Conservation (phyloP, 2,797 vertebrate genomes). For the Bovichtus diacanthus region DNA sequence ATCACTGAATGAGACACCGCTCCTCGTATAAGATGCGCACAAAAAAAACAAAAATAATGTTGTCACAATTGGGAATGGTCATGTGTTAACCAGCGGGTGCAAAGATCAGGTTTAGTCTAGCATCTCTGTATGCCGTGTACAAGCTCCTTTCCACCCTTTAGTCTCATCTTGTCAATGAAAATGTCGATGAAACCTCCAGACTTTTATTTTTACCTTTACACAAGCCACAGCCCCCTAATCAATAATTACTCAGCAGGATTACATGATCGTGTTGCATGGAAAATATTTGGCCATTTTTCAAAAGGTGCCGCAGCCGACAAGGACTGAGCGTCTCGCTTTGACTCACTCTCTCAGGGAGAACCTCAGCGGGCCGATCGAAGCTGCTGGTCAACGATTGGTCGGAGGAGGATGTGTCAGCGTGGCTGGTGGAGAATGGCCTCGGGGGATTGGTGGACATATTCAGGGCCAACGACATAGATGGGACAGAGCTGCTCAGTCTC, state of each 20-base stretch:
- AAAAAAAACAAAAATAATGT: not conserved
- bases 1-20: not conserved
- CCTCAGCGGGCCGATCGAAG: constrained; percentile 61
- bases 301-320: constrained; percentile 30
- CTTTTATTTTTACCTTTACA: constrained; percentile 36
- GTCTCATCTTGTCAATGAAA: constrained; percentile 22
- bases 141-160: constrained; percentile 25
- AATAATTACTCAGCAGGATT: constrained; percentile 54
- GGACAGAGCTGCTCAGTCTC: constrained; percentile 90
- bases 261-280: constrained; percentile 15
- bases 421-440: constrained; percentile 90
- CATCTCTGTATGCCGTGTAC: constrained; percentile 13
- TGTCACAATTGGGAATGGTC: not conserved
- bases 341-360: constrained; percentile 75
- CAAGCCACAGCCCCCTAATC: constrained; percentile 28
- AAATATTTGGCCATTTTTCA: constrained; percentile 46
- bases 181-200: constrained; percentile 42
- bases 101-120: not conserved
- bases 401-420: constrained; percentile 91
- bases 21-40: not conserved
- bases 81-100: not conserved
- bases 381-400: constrained; percentile 90
- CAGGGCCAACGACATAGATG: constrained; percentile 94
- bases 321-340: constrained; percentile 55
- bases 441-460: constrained; percentile 87